phyloP scores from a whole-genome alignment of 2,113 vertebrate species.

The Naja naja region DNA sequence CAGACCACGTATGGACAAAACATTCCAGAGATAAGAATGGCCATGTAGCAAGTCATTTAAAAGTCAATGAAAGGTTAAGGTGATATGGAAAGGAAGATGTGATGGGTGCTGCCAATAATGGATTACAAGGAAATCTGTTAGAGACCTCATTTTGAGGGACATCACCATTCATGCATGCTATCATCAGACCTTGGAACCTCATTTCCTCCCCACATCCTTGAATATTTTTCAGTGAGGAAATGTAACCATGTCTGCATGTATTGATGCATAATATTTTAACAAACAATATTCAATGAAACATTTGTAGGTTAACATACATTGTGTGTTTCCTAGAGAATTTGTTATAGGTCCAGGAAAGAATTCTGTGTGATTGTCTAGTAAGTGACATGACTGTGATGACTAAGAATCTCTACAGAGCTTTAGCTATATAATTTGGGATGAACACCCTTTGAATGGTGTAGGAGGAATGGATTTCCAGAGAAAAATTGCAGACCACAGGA shows the following conservation, averaged over 20 bases:
- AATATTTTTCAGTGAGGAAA: background rate
- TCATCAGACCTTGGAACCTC: background rate
- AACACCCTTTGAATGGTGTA: too few species aligned
- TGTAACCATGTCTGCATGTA: background rate
- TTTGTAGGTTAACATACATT: background rate
- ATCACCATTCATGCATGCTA: background rate
- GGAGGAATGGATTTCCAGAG: too few species aligned
- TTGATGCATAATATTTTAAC: background rate
- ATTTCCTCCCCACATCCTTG: background rate
- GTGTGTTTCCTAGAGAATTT: background rate
- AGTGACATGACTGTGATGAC: too few species aligned
- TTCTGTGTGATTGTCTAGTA: background rate
- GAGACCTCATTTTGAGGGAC: background rate
- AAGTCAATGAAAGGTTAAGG: background rate
- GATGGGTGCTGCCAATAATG: background rate
- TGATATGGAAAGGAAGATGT: background rate
- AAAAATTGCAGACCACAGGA: too few species aligned
- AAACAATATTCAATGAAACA: background rate
- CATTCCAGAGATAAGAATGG: background rate
- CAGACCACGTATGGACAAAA: background rate
- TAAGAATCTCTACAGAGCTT: too few species aligned
- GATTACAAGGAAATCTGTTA: background rate
- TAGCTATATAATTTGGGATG: too few species aligned
- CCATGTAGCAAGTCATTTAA: background rate
- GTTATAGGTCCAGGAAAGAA: background rate